Percentiles rank a stretch among this genome's conserved stretches.
These are phyloP conservation scores for Melanocharis versteri DNA, from an alignment of 2,113 vertebrate species.

Conservation along the genomic window DNA sequence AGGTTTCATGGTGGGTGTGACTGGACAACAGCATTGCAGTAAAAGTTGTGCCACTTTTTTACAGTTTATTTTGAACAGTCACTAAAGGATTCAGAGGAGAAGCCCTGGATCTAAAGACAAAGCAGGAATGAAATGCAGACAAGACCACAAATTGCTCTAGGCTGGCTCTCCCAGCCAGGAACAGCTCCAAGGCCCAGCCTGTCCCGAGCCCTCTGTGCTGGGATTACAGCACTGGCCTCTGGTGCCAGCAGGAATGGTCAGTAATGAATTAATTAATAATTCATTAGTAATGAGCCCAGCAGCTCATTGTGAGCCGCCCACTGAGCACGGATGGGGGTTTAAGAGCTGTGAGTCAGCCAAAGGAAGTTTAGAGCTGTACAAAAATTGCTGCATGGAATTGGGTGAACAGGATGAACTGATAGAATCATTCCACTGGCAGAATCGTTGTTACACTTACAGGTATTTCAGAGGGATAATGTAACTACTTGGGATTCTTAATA, in stretches of 20 bases:
- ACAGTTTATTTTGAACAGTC: neutral
- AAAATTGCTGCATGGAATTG: neutral
- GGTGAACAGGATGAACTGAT: neutral
- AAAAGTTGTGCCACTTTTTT: neutral
- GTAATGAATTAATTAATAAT: neutral
- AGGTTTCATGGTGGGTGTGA: neutral
- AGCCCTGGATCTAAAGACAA: neutral
- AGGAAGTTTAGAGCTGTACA: neutral
- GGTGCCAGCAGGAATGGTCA: neutral
- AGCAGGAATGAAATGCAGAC: neutral
- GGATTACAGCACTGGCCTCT: neutral
- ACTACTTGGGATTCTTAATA: neutral
- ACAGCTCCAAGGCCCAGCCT: neutral
- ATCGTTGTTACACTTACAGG: neutral
- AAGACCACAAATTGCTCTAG: neutral
- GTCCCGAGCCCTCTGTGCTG: fast-evolving
- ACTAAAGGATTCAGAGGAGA: neutral
- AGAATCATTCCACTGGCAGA: neutral
- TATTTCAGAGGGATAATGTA: neutral
- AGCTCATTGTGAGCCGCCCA: neutral
- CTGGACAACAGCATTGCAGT: neutral
- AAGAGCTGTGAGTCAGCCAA: neutral
- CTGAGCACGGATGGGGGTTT: neutral
- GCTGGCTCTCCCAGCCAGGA: neutral
- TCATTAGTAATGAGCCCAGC: neutral